A percentile compares a stretch with the other conserved stretches of the same genome.
Evolutionary conservation across 2,888 invertebrate species (phyloP).

Genomic region (Sarcophaga subvicina): DNA sequence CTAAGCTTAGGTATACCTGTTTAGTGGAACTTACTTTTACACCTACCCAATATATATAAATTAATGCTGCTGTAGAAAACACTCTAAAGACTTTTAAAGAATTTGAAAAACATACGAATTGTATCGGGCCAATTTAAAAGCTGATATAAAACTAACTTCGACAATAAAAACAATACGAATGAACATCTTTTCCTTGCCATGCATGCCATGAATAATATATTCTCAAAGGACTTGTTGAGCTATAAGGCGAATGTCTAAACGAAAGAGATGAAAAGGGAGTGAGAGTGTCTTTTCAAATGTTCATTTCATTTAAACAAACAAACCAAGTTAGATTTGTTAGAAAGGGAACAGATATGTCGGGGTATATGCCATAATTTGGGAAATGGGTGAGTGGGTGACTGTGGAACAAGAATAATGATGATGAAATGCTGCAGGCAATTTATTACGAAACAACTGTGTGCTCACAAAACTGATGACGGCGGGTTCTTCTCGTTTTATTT

Average conservation of each 20-base stretch:
- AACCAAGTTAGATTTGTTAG: constrained; percentile 31
- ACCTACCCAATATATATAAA: too few relatives aligned
- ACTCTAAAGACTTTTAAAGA: too few relatives aligned
- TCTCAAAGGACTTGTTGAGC: constrained; percentile 55
- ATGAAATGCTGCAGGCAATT: constrained; percentile 34
- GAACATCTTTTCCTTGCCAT: constrained; percentile 11
- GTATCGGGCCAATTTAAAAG: too few relatives aligned
- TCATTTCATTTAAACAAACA: not conserved
- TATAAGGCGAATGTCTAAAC: not conserved
- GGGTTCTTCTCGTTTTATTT: constrained; percentile 3
- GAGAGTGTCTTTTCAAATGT: constrained; percentile 25
- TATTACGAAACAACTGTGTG: constrained; percentile 20
- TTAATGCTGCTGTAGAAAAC: too few relatives aligned
- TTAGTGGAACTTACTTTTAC: too few relatives aligned
- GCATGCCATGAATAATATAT: constrained; percentile 28
- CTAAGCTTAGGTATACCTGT: too few relatives aligned
- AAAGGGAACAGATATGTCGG: constrained; percentile 13
- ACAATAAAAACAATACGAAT: constrained; percentile 20
- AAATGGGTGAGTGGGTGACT: not conserved
- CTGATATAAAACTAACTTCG: too few relatives aligned
- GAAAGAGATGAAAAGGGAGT: not conserved
- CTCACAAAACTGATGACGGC: constrained; percentile 9
- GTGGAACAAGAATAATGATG: not conserved
- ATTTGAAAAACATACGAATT: too few relatives aligned
- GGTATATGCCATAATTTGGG: not conserved